These are phyloP conservation scores for Sciurus vulgaris DNA, from an alignment of 2,797 vertebrate genomes.

Conservation along the genomic window DNA sequence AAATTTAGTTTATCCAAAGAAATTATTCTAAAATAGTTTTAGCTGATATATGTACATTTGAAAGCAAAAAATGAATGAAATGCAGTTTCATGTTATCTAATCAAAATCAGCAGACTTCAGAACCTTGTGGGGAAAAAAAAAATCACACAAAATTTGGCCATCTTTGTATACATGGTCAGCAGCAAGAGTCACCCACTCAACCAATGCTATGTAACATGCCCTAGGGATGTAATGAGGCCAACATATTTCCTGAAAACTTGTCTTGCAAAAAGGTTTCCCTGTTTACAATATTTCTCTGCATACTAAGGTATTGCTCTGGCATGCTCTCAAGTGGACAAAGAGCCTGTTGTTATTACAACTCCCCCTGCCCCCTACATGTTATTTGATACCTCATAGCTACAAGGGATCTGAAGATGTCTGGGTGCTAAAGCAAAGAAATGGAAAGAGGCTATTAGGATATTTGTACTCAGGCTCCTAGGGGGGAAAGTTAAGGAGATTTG, in stretches of 20 bases:
- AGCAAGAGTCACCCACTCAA: not conserved
- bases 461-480: not conserved
- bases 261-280: slow-evolving; percentile 37
- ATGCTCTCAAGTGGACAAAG: slow-evolving; percentile 62
- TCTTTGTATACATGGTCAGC: not conserved
- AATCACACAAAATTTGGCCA: not conserved
- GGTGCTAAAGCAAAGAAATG: slow-evolving; percentile 41
- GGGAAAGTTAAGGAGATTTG: not conserved
- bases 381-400: slow-evolving; percentile 64
- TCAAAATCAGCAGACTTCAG: not conserved
- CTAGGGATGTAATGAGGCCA: not conserved
- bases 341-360: not conserved
- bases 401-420: slow-evolving; percentile 66
- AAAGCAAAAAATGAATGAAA: slow-evolving; percentile 20
- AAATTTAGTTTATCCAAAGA: slow-evolving; percentile 14
- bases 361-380: slow-evolving; percentile 25
- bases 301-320: not conserved
- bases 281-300: slow-evolving; percentile 54
- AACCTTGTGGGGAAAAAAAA: not conserved
- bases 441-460: not conserved
- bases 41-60: not conserved
- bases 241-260: slow-evolving; percentile 35
- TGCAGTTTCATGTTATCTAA: not conserved
- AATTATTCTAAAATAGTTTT: slow-evolving; percentile 49
- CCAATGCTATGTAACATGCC: not conserved